These are phyloP conservation scores for Etheostoma spectabile DNA, from an alignment of 2,113 vertebrate species.

Conservation along the genomic window DNA sequence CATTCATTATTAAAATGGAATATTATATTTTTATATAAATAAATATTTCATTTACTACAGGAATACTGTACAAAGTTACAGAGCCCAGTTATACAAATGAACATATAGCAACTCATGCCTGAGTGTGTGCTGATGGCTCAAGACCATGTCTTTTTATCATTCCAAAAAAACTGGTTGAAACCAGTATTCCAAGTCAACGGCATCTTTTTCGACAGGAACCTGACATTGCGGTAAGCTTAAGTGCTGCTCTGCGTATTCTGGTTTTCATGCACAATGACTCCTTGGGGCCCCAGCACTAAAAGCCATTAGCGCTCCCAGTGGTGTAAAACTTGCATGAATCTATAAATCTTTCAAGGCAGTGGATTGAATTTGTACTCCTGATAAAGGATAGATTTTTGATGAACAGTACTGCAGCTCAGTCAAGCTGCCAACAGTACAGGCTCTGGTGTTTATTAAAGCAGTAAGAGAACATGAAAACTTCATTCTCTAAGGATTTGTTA, in stretches of 20 bases:
- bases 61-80: constrained; percentile 8
- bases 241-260: constrained; percentile 80
- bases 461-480: constrained; percentile 81
- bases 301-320: constrained; percentile 90
- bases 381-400: constrained; percentile 84
- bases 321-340: constrained; percentile 93
- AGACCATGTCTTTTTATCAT: constrained; percentile 51
- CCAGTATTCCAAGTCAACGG: constrained; percentile 56
- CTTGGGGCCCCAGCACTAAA: constrained; percentile 86
- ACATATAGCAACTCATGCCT: constrained; percentile 27
- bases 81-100: constrained; percentile 35
- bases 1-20: constrained; percentile 37
- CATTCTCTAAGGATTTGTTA: constrained; percentile 83
- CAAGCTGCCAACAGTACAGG: constrained; percentile 74
- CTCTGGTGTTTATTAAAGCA: constrained; percentile 87
- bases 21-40: constrained; percentile 26
- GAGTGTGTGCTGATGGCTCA: constrained; percentile 32
- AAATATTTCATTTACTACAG: constrained; percentile 43
- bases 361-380: constrained; percentile 85
- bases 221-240: constrained; percentile 81
- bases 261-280: constrained; percentile 87
- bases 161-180: constrained; percentile 57
- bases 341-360: constrained; percentile 91
- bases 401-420: constrained; percentile 77
- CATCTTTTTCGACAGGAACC: constrained; percentile 77